Base-by-base conservation (phyloP, 2,888 invertebrate genomes). In the Harpalus rubripes region DNA sequence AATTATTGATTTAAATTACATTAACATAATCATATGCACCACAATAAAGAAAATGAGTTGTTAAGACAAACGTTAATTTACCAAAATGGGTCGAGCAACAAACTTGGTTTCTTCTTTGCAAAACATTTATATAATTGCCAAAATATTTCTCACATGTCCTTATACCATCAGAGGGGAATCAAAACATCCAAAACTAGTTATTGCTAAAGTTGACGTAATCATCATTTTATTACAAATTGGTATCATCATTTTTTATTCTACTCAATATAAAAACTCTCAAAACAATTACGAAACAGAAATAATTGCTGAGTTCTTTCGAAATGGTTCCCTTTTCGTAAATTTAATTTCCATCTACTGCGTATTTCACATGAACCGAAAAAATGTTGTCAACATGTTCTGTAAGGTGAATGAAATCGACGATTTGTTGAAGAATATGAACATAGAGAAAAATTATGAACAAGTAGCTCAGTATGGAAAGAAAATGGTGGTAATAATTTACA, bases 71-170 rank as follows among this genome's bases (percentile, higher is more conserved):
- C 6, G 18, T 59, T 12, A 2, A 16, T 15, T n/a, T 16, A 16
- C 16, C 1, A 59, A 59, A 59, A 59, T 59, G 59, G 59, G 44
- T 52, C 44, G 44, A 8, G 10, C 59, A 15, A 59, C 22, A 1
- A 12, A 63, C 63, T 18, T 63, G 3, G 26, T 63, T 18, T 18
- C 63, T 10, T 18, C 22, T 18, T 12, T 63, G 6, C 26, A 12
- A 18, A 22, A 63, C 18, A 18, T 63, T 10, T 63, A 63, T 8
- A 22, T 63, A 63, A 18, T 63, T 26, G 26, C 63, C 0, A 63
- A 63, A 63, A 63, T 63, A 63, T 63, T 63, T 22, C 18, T 63
- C 18, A 26, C 63, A 6, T 63, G 63, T 63, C 63, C 63, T 10
- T 63, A 63, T 8, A 22, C 63, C 7, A 18, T 22, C 10, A 1